These are phyloP conservation scores for Nothobranchius kuhntae DNA, from an alignment of 2,113 vertebrate species.

Conservation along the genomic window DNA sequence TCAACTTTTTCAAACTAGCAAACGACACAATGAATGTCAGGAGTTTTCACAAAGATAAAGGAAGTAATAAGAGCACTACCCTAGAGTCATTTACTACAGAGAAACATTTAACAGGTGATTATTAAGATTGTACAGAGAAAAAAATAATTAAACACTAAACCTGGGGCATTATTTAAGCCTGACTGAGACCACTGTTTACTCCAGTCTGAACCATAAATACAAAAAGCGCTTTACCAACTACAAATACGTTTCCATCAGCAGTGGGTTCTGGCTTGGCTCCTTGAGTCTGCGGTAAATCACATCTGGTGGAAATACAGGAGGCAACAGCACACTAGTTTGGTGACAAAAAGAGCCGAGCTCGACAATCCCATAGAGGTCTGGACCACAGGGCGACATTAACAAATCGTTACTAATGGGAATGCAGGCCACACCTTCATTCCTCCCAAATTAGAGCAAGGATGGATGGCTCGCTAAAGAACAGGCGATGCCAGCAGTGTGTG, in stretches of 20 bases:
- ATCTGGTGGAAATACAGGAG: conserved; percentile 47
- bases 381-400: conserved; percentile 36
- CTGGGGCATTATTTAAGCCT: background rate
- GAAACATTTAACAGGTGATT: background rate
- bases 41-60: background rate
- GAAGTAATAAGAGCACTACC: too few species aligned
- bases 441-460: conserved; percentile 65
- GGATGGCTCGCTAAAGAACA: conserved; percentile 60
- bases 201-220: conserved; percentile 24
- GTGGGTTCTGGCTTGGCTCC: conserved; percentile 44
- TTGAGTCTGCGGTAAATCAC: conserved; percentile 52
- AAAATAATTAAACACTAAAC: background rate
- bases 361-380: conserved; percentile 30
- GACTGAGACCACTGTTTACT: conserved; percentile 16
- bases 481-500: conserved; percentile 49
- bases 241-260: conserved; percentile 60
- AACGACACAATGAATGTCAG: too few species aligned
- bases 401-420: conserved; percentile 65
- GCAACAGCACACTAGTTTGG: conserved; percentile 43
- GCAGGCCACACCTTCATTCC: conserved; percentile 70
- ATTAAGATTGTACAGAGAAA: background rate
- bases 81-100: background rate
- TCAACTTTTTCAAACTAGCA: conserved; percentile 7
- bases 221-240: conserved; percentile 21
- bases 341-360: conserved; percentile 42